Base-by-base conservation (phyloP, 2,888 invertebrate genomes). In the Amiota minor region DNA sequence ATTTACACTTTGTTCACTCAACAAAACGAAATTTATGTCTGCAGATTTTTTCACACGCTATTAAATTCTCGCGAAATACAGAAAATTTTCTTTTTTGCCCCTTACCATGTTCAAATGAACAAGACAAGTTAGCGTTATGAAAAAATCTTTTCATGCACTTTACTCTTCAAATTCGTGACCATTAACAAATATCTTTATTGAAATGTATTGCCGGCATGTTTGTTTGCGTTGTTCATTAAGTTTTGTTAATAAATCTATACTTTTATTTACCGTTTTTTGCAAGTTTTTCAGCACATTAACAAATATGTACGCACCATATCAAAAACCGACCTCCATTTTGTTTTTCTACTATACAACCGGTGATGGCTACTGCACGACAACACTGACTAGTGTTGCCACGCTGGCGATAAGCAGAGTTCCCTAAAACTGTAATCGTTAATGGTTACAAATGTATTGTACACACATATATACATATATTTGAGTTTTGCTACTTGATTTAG, bases 311-410 rank as follows among this genome's bases (percentile, higher is more conserved):
- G 90, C 89, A 89, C 89, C 88, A 90, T 87, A 88, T 88, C 89
- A 88, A 88, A 89, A 87, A 88, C 89, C 90, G 88, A 88, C 89
- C 90, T 89, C 90, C 90, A 90, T 90, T 90, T 90, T 90, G 90
- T 90, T 89, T 89, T 73, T 67, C 23, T 62, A 9, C 59, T n/a
- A 2, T 10, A 53, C 14, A 10, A n/a, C 53, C 53, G 35, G 62
- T 35, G 62, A 6, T 3, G 45, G 35, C 23, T 45, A 62, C 45
- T 35, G 23, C 11, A 35, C 35, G 35, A 62, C 53, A n/a, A 53
- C 53, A 53, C 53, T 81, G 79, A 81, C 82, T 81, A 81, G 35
- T 35, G 35, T 35, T 35, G 35, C 35, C 35, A 35, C 35, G 35
- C 35, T 35, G 35, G 35, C 35, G 35, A 35, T 4, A 8, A 53